Evolutionary conservation across 2,113 vertebrate genomes (phyloP), one percentile per base, ranked within the genome.

Genomic region (Mormoops blainvillei): DNA sequence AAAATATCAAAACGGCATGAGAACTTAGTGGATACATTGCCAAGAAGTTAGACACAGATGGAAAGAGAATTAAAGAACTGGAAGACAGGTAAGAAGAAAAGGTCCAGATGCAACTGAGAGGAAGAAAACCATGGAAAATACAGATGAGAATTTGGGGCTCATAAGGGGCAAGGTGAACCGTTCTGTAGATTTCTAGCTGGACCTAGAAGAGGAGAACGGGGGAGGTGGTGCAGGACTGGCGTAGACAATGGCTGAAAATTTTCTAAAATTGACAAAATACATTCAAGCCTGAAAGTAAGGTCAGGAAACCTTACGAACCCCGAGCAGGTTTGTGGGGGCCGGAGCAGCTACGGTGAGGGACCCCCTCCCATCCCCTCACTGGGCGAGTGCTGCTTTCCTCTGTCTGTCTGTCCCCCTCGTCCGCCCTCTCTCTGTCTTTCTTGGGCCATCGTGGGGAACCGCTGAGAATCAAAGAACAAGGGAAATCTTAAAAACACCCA

Each of bases 301-400:
- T 19, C 20, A 4, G 19, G 68, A 50, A 48, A 13, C 18, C 22
- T 33, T 3, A 13, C 56, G 20, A 54, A 18, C 2, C 33, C 43
- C 24, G 10, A 26, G 13, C 3, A 6, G 45, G 43, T 14, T 56
- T 20, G 2, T 4, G 43, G 18, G 33, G 19, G 31, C 13, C 26
- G n/a, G 18, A 20, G 24, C 4, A n/a, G 12, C 4, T 11, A 2
- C 1, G 4, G 3, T 4, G 33, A 20, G 13, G 4, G 16, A 3
- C 7, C 3, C 0, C 16, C 22, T 33, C 36, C 19, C 3, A 16
- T 1, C 43, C 58, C 41, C 9, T 10, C 58, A 3, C 0, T 9
- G 41, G 89, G 33, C 68, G 45, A 24, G 11, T 3, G 5, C 3
- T 22, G 41, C 38, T 36, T 63, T 52, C 28, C 36, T 84, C 58